A percentile compares a stretch with the other conserved stretches of the same genome.
Evolutionary conservation across 2,888 invertebrate species (phyloP).

Genomic region (Amiota minor): DNA sequence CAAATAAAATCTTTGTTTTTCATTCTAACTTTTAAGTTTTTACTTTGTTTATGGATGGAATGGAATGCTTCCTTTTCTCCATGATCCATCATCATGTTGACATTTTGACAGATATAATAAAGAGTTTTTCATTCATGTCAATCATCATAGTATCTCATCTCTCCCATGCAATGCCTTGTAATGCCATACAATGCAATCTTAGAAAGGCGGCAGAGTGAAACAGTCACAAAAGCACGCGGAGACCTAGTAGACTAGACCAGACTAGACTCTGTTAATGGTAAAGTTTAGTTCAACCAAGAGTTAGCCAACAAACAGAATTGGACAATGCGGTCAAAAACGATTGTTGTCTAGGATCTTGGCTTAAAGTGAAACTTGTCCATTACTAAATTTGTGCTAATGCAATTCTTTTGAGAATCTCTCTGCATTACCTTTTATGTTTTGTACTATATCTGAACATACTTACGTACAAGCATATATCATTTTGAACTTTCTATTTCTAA

Average conservation of each 20-base stretch:
- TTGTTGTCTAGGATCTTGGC: conserved; percentile 26
- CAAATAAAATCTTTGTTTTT: conserved; percentile 7
- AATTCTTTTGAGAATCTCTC: conserved; percentile 6
- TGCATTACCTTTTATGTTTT: background rate
- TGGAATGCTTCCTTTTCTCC: no score
- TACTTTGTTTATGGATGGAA: conserved; percentile 4
- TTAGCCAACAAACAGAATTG: background rate
- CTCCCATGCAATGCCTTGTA: no score
- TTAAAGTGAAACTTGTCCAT: conserved; percentile 2
- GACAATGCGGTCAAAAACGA: conserved; percentile 23
- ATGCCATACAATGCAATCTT: no score
- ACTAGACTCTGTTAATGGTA: no score
- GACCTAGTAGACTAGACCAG: background rate
- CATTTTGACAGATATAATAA: background rate
- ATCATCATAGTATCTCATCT: background rate
- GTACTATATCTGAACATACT: background rate
- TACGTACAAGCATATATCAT: background rate
- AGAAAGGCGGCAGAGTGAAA: no score
- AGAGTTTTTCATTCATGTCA: conserved; percentile 18
- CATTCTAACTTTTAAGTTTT: background rate
- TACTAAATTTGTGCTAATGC: background rate
- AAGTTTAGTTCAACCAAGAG: no score
- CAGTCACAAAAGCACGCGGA: background rate
- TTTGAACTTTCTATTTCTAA: conserved; percentile 23
- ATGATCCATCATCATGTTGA: no score